Base-by-base conservation (phyloP, 2,888 invertebrate species). In the Molanna angustata region DNA sequence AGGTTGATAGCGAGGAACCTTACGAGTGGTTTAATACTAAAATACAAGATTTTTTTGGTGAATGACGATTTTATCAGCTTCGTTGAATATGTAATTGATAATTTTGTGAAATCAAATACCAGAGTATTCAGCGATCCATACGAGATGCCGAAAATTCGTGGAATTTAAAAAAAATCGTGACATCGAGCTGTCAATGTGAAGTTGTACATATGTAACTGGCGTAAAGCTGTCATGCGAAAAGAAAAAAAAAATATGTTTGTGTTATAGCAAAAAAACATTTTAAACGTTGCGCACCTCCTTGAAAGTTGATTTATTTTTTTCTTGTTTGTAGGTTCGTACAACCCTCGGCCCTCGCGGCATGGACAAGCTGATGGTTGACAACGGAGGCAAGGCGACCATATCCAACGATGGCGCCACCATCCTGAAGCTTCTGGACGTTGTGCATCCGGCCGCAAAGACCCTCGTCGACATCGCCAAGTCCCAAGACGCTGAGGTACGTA, bases 381-480 rank as follows among this genome's bases (percentile, higher is more conserved):
- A 82, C 57, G 80, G 81, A 61, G 94, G 95, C 52, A 94, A 91
- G 68, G 90, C 96, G 0, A 96, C 96, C 2, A 98, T 99, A 62
- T 98, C 98, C 1, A 99, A 99, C 68, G 99, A 99, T 74, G 99
- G 99, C 11, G 99, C 99, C 4, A 99, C 99, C 0, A 98, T 99
- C 58, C 85, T 99, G 83, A 98, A 97, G 74, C 80, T 96, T n/a
- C 69, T 99, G 63, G 97, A 99, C 66, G 90, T 99, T 64, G 86
- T 99, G 17, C 99, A 99, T 72, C 99, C 99, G 0, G 99, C 99
- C 17, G 99, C 97, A 0, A 95, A 92, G 71, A 96, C 94, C 0
- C 73, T 99, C 60, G 98, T 99, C 2, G 99, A 99, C 67, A 99
- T 99, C 62, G 99, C 99, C 17, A 96, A 95, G 70, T 98, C 98